phyloP scores from a whole-genome alignment of 1,140 invertebrate genomes.

The Achatina immaculata region DNA sequence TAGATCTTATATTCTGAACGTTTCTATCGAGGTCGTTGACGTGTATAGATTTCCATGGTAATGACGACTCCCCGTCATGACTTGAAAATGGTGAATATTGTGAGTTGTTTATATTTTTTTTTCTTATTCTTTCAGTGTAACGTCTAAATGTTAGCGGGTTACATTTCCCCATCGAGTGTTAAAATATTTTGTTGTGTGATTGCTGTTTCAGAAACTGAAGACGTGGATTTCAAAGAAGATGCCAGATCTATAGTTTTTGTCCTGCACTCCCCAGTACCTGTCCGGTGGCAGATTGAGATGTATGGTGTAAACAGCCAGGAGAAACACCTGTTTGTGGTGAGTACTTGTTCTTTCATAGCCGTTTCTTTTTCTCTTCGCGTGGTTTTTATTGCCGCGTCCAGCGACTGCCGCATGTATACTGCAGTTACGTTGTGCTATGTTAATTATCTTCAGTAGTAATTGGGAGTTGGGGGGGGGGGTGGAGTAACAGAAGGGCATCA shows the following conservation, averaged over 20 bases:
- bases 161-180: no score
- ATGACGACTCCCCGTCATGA: no score
- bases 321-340: slow-evolving; percentile 5
- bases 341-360: background rate
- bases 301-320: slow-evolving; percentile 1
- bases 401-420: background rate
- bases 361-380: background rate
- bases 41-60: no score
- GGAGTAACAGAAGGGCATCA: no score
- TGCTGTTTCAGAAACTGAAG: background rate
- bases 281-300: background rate
- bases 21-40: no score
- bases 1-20: no score
- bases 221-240: background rate
- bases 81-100: no score
- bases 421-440: background rate
- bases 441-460: background rate
- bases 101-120: no score
- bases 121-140: no score
- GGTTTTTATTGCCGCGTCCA: background rate
- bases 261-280: background rate
- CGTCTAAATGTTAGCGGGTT: no score
- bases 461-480: no score
- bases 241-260: background rate
- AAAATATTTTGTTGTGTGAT: background rate